Evolutionary conservation across 37 sponge, comb jelly and placozoan genomes (phyloP), one percentile per base, ranked within the genome.

Genomic region (Halichondria panicea): DNA sequence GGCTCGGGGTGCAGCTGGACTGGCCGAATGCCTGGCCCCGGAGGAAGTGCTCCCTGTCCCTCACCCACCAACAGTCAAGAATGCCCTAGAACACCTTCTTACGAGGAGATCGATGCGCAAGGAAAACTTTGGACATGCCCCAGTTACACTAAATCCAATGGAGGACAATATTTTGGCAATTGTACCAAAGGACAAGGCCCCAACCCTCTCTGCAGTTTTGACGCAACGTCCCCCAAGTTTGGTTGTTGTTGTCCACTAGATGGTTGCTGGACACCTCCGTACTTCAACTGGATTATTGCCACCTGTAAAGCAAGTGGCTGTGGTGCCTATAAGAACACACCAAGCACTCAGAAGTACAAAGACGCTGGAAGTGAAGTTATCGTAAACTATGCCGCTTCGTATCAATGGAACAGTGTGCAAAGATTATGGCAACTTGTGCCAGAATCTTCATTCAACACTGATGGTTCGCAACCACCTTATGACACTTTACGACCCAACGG

Each of bases 231-330:
- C 0, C 48, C 71, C 28, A 36, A 35, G 2, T 41, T 70, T 45
- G 71, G 71, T 36, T 80, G 81, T 28, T 80, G 81, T 28, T 80
- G 81, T 38, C 81, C 81, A 15, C 43, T 42, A 3, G 81, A 80
- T 31, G 81, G 81, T 34, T 80, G 81, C 63, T 80, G 72, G 71
- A 31, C 81, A 25, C 81, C 81, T 0, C 81, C 81, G 11, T 61
- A 70, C n/a, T 80, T 80, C 59, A 80, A 80, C 45, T 80, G 81
- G 81, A 70, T 80, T 0, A 80, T 80, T 42, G 81, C 35, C 5
- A 46, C 43, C 18, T 79, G 80, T 31, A 79, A 79, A 35, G 80
- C 70, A 22, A 69, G 5, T 2, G 56, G 39, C 11, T 79, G 80
- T 54, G 80, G 80, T 52, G 71, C 50, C 18, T 69, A 70, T 4